A percentile compares a stretch with the other conserved stretches of the same genome.
These are phyloP conservation scores for Diarsia brunnea DNA, from an alignment of 2,888 invertebrate genomes.

Conservation along the genomic window DNA sequence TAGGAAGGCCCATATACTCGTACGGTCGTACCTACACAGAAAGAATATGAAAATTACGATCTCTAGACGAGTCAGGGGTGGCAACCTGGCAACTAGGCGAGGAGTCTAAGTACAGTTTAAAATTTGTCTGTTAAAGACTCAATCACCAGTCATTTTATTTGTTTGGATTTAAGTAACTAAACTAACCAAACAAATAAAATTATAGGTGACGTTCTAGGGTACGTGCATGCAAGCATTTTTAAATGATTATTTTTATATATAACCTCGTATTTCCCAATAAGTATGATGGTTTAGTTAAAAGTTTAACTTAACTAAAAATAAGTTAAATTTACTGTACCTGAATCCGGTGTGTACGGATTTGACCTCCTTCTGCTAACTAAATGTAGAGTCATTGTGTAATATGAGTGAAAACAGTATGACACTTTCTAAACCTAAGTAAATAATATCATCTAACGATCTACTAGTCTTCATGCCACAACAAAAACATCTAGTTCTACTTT, in stretches of 20 bases:
- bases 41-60: no score
- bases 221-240: background rate
- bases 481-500: background rate
- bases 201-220: background rate
- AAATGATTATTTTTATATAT: background rate
- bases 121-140: background rate
- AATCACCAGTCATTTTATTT: background rate
- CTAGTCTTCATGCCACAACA: background rate
- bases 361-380: background rate
- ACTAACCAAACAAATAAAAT: background rate
- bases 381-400: background rate
- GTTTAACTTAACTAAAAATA: background rate
- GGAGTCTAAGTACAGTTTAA: background rate
- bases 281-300: background rate
- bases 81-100: background rate
- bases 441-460: background rate
- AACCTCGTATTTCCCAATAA: background rate
- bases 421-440: constrained; percentile 8
- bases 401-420: background rate
- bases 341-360: background rate
- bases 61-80: no score
- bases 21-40: no score
- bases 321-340: background rate
- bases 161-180: background rate
- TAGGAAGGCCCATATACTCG: no score